Base-by-base conservation (phyloP, 2,797 vertebrate genomes). In the Enteromius trimaculatus region DNA sequence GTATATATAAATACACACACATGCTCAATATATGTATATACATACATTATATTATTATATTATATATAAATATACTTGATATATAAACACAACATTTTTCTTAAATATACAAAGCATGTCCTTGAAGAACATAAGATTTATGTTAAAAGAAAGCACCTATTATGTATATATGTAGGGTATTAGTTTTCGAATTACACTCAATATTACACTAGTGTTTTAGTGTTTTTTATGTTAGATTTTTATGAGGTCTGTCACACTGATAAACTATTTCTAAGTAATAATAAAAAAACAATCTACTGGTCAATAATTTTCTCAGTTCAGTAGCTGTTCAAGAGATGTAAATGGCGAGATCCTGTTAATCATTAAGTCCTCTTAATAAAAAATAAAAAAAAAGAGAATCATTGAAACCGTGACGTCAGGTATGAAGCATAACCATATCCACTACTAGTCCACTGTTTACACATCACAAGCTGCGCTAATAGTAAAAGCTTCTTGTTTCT, bases 181-280 rank as follows among this genome's bases (percentile, higher is more conserved):
- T 77, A 42, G 8, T 62, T 49, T 34, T 19, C 7, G 62, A 62
- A 72, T 34, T 34, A 69, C 14, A 60, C 6, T 70, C n/a, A 13
- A 23, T 55, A 9, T 74, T 74, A 74, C 34, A 34, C n/a, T 51
- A 19, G 37, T 21, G 47, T 31, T 11, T 51, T 13, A 42, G 65
- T 17, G 39, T 49, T 23, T 72, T n/a, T n/a, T n/a, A n/a, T 65
- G 74, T 81, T 74, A 37, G 29, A 81, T 81, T 64, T 49, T 65
- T 74, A 64, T 37, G 19, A 74, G 55, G 31, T 11, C 19, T 62
- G 70, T 37, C 44, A 39, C 42, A 19, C 29, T 81, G 8, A 81
- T 44, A 16, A 74, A 21, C 23, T 51, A 14, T 26, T 74, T 81
- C 11, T 68, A 19, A 16, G 69, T 29, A 55, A 72, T 17, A 60